Conservation (phyloP, 2,888 invertebrate genomes). For the Xestia sexstrigata region DNA sequence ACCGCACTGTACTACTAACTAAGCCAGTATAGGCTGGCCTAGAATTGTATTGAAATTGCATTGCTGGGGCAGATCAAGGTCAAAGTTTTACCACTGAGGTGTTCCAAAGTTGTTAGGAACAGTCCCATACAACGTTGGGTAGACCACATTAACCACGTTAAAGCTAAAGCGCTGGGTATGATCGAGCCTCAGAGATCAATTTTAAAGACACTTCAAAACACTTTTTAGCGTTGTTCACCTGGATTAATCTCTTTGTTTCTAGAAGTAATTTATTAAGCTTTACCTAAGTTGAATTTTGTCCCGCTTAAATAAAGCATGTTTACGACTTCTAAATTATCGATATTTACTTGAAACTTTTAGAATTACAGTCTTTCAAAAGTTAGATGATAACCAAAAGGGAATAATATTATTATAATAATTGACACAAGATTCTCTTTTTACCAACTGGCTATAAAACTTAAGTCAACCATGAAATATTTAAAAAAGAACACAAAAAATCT, state of each 20-base stretch:
- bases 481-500: conserved; percentile 45
- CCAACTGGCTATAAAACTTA: conserved; percentile 9
- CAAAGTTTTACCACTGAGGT: not conserved
- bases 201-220: not conserved
- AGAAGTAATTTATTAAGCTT: not conserved
- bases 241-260: not conserved
- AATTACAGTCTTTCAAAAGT: not conserved
- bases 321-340: not conserved
- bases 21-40: not conserved
- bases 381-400: not conserved
- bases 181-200: not conserved
- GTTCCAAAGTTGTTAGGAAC: not conserved
- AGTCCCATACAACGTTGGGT: not conserved
- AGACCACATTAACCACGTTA: not conserved
- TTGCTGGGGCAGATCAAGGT: not conserved
- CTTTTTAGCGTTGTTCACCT: not conserved
- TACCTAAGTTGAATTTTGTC: not conserved
- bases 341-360: not conserved
- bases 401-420: too few species aligned
- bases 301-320: not conserved
- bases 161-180: not conserved
- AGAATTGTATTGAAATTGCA: not conserved
- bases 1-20: not conserved
- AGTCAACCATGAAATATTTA: conserved; percentile 48
- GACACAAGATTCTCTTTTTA: not conserved